Base-by-base conservation (phyloP, 2,113 vertebrate genomes). In the human (Homo sapiens) region DNA sequence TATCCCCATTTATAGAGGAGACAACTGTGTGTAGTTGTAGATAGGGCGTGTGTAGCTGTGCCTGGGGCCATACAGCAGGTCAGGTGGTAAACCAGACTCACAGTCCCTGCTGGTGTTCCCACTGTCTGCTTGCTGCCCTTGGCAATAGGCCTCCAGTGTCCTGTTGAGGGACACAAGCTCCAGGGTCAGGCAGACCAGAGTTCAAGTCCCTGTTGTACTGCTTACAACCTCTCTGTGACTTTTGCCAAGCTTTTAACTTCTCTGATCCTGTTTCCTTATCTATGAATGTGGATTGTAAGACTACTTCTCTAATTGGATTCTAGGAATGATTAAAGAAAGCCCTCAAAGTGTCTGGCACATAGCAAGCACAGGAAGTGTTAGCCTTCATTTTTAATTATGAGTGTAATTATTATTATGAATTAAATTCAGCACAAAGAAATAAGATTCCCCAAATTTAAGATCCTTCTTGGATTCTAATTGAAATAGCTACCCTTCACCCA, bases 11-110 rank as follows among this genome's bases (percentile, higher is more conserved):
- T 52, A 2, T 0, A 64, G 35, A 64, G 23, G 17, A 66, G 27
- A 38, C 32, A n/a, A 59, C n/a, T 32, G 57, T 68, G 30, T 68
- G 66, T 17, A 68, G 66, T 43, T 59, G 27, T 66, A 70, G 25
- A 61, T 80, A 55, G 75, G 43, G 14, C 23, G 2, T 13, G 3
- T 13, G 20, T 55, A 43, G 20, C 35, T 30, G 8, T 61, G 32
- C 23, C 6, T 1, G 0, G 40, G 17, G 27, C 52, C 76, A 7
- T 3, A 7, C 0, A 2, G 23, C 80, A 2, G 0, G 23, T 18
- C 35, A 57, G 6, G 10, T 32, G 35, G 30, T 23, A 59, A 22
- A 30, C 8, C 57, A 38, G 68, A 20, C 16, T 16, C 45, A 25
- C 43, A 1, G 68, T 22, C 6, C 38, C 18, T n/a, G 30, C 59